Conservation (phyloP, 2,797 vertebrate genomes). For the Lepus oiostolus region DNA sequence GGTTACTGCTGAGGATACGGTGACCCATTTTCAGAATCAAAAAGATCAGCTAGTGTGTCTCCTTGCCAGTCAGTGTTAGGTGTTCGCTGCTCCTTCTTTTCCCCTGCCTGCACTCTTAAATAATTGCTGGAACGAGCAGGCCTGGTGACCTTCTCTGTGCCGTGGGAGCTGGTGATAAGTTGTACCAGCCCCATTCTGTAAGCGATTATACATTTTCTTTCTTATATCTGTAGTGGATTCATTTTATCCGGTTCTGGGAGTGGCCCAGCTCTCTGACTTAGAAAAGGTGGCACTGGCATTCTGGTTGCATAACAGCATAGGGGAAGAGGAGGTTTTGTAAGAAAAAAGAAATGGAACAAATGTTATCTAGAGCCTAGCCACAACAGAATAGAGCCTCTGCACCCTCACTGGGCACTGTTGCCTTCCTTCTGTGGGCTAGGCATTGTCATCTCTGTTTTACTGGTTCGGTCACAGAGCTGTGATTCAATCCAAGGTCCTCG, state of each 20-base stretch:
- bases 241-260: neutral
- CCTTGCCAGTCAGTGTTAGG: constrained; percentile 71
- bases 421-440: neutral
- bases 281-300: neutral
- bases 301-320: neutral
- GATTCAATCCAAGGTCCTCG: constrained; percentile 46
- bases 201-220: neutral
- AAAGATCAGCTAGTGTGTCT: constrained; percentile 70
- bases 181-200: neutral
- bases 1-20: constrained; percentile 66
- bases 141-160: neutral
- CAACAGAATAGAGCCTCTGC: neutral
- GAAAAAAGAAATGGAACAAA: neutral
- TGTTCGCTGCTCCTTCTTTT: constrained; percentile 52
- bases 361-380: neutral
- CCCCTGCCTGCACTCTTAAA: constrained; percentile 56
- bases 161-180: neutral
- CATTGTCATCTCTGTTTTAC: constrained; percentile 44
- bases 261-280: neutral
- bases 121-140: constrained; percentile 68
- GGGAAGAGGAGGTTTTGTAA: constrained; percentile 11
- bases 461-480: constrained; percentile 36
- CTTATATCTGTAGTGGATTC: neutral
- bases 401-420: neutral
- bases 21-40: constrained; percentile 79